phyloP scores from a whole-genome alignment of 2,113 vertebrate genomes.

The Crypturellus undulatus region DNA sequence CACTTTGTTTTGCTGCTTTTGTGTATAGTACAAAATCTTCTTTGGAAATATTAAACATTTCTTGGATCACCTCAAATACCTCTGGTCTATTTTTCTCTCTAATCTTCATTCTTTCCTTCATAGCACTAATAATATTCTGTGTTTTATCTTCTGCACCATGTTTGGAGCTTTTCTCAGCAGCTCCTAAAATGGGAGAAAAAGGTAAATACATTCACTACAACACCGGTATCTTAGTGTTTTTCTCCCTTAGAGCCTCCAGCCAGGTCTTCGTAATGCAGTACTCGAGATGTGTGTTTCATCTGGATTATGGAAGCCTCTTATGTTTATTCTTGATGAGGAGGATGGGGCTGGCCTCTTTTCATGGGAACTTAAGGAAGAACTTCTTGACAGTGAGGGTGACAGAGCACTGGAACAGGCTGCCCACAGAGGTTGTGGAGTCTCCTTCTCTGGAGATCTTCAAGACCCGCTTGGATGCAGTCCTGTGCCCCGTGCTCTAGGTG shows the following conservation, averaged over 20 bases:
- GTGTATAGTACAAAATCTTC: slow-evolving; percentile 90
- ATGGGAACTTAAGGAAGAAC: no score
- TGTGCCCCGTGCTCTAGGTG: no score
- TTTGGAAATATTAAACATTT: slow-evolving; percentile 93
- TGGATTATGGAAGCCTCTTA: neutral
- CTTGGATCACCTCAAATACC: slow-evolving; percentile 95
- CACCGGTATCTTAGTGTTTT: neutral
- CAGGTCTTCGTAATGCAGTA: neutral
- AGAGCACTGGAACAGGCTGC: no score
- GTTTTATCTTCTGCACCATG: slow-evolving; percentile 98
- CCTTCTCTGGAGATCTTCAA: no score
- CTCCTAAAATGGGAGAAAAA: slow-evolving; percentile 81
- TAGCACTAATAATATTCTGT: slow-evolving; percentile 96
- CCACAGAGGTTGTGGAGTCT: no score
- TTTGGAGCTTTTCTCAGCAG: slow-evolving; percentile 98
- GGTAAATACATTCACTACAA: neutral
- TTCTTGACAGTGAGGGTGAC: no score
- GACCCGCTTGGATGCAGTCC: no score
- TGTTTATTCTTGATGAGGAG: neutral
- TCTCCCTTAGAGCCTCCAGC: neutral
- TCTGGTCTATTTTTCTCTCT: slow-evolving; percentile 95
- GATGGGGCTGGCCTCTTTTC: no score
- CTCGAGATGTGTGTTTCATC: neutral
- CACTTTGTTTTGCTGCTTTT: slow-evolving; percentile 94
- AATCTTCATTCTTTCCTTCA: slow-evolving; percentile 99